phyloP scores from a whole-genome alignment of 2,113 vertebrate species.

The Plotosus lineatus region DNA sequence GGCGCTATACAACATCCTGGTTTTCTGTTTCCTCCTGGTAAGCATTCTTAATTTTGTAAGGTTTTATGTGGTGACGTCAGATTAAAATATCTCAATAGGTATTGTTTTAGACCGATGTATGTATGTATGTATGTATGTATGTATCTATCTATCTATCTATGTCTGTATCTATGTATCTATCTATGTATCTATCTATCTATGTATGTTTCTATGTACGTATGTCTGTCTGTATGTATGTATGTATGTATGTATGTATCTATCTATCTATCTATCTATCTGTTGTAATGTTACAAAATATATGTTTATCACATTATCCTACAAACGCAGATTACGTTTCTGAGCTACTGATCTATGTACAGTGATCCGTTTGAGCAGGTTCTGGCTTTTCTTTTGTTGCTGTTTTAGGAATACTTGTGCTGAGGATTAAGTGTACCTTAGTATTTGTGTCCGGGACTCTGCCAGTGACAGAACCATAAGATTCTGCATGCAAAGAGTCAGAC shows the following conservation, averaged over 20 bases:
- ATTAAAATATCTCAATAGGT: not conserved
- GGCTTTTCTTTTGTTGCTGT: slow-evolving; percentile 67
- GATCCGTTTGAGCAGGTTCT: slow-evolving; percentile 21
- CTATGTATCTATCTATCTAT: too few species aligned
- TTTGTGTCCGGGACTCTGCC: slow-evolving; percentile 23
- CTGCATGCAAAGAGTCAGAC: not conserved
- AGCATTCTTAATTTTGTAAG: slow-evolving; percentile 42
- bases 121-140: not conserved
- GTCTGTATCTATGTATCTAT: too few species aligned
- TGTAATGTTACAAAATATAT: too few species aligned
- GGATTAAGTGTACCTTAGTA: slow-evolving; percentile 5
- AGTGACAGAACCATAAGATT: not conserved
- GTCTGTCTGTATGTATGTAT: too few species aligned
- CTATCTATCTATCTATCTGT: too few species aligned
- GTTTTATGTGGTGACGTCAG: not conserved
- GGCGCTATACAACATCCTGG: slow-evolving; percentile 55
- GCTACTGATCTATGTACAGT: not conserved
- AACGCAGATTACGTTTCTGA: not conserved
- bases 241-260: too few species aligned
- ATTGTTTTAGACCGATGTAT: not conserved
- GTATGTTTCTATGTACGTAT: too few species aligned
- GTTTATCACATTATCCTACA: not conserved
- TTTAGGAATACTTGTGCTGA: slow-evolving; percentile 67
- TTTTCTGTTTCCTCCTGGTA: slow-evolving; percentile 63
- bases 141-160: too few species aligned